Evolutionary conservation across 2,797 vertebrate species (phyloP).

Genomic region (Galago senegalensis): DNA sequence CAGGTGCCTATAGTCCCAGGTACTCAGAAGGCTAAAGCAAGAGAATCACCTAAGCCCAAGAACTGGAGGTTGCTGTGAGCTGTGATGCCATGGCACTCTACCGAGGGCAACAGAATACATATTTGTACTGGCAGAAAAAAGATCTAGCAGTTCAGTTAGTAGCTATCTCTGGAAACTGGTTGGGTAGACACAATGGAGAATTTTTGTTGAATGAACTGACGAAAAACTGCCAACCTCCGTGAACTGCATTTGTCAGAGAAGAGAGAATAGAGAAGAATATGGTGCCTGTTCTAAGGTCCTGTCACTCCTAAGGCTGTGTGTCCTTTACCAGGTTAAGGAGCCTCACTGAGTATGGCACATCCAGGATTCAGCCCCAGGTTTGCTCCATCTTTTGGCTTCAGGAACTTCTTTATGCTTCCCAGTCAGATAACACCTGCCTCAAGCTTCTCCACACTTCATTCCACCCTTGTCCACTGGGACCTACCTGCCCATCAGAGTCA

Average conservation of each 20-base stretch:
- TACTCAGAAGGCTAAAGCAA: no score
- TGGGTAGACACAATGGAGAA: neutral
- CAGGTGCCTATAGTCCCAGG: no score
- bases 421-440: neutral
- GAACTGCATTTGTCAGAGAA: no score
- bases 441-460: neutral
- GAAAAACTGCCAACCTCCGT: neutral
- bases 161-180: neutral
- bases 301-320: neutral
- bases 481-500: slow-evolving; percentile 94
- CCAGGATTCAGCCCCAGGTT: neutral
- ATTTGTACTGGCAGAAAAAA: neutral
- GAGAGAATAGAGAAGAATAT: accelerated
- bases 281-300: neutral
- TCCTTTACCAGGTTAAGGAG: neutral
- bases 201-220: neutral
- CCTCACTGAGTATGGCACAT: neutral
- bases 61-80: no score
- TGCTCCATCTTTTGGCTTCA: neutral
- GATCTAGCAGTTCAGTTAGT: neutral
- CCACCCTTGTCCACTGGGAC: neutral
- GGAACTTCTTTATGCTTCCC: neutral
- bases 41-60: no score
- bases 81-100: no score
- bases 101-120: no score